Evolutionary conservation across 1,140 invertebrate genomes (phyloP), one percentile per base, ranked within the genome.

Genomic region (Heliconius nattereri): DNA sequence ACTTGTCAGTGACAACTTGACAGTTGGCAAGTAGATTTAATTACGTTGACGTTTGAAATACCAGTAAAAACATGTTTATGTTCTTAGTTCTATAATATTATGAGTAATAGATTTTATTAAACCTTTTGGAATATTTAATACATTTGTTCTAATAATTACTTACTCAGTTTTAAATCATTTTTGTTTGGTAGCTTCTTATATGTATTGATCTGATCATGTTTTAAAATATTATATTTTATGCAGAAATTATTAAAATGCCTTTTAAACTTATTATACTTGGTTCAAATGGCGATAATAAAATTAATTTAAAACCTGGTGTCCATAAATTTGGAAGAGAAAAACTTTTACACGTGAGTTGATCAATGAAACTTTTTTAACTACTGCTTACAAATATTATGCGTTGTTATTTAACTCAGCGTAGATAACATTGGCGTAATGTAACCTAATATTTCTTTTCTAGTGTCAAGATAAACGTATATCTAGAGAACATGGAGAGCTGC

Each of bases 381-480:
- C 29, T 66, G 60, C 7, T 57, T 57, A 57, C 54, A 66, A 29
- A 66, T 66, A 66, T 60, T 60, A 11, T n/a, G 57, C n/a, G n/a
- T n/a, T 45, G 0, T 45, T 45, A 45, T 66, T 66, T 66, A 13
- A 26, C 23, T 26, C 60, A 1, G 11, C 13, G 3, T 16, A 66
- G 1, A 26, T 66, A 66, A 23, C n/a, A 3, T 7, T 57, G 23
- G 60, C 8, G 23, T 29, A 66, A 7, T 26, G 6, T 66, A 29
- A 66, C 26, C 7, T 60, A 26, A 70, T 80, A 60, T 76, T 76
- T 75, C 57, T 73, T 13, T 87, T 90, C 45, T 80, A 93, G 91
- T 87, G 89, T 75, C 78, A 88, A 35, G 92, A 94, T 80, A 90
- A 91, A 79, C 84, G 89, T 66, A 85, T 94, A 73, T 94, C 92